Percentiles rank a stretch among this genome's conserved stretches.
phyloP scores from a whole-genome alignment of 2,888 invertebrate genomes.

The Dryococelus australis region DNA sequence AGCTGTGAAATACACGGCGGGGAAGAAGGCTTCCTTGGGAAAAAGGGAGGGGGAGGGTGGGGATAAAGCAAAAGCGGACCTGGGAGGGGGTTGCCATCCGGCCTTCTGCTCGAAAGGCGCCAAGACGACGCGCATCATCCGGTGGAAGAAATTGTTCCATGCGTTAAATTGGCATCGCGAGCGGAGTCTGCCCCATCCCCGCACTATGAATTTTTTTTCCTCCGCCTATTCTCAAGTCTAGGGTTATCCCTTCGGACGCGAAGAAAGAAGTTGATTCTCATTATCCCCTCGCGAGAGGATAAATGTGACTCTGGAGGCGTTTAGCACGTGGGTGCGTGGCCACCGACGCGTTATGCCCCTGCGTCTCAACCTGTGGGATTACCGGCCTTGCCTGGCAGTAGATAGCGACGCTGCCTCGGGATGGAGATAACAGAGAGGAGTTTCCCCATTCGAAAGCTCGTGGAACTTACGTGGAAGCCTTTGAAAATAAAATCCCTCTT shows the following conservation, averaged over 20 bases:
- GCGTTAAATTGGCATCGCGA: not conserved
- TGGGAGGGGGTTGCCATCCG: not conserved
- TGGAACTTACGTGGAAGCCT: no score
- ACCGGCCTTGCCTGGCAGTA: no score
- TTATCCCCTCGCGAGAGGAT: not conserved
- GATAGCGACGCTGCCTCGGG: no score
- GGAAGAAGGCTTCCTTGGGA: not conserved
- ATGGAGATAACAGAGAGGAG: no score
- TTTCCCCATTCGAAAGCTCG: no score
- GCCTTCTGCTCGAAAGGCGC: not conserved
- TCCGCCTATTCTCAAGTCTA: not conserved
- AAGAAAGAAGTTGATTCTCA: not conserved
- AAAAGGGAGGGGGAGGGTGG: not conserved
- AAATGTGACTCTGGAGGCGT: not conserved
- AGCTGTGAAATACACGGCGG: not conserved
- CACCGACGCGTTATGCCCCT: no score
- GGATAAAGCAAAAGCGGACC: not conserved
- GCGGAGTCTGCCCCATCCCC: not conserved
- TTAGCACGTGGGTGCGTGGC: not conserved
- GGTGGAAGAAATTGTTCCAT: constrained; percentile 16
- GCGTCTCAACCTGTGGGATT: no score
- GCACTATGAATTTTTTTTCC: not conserved
- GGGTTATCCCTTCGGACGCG: not conserved
- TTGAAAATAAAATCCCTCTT: no score
- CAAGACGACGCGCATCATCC: constrained; percentile 9